Conservation (phyloP, 2,113 vertebrate species). For the Haplotaxodon microlepis region DNA sequence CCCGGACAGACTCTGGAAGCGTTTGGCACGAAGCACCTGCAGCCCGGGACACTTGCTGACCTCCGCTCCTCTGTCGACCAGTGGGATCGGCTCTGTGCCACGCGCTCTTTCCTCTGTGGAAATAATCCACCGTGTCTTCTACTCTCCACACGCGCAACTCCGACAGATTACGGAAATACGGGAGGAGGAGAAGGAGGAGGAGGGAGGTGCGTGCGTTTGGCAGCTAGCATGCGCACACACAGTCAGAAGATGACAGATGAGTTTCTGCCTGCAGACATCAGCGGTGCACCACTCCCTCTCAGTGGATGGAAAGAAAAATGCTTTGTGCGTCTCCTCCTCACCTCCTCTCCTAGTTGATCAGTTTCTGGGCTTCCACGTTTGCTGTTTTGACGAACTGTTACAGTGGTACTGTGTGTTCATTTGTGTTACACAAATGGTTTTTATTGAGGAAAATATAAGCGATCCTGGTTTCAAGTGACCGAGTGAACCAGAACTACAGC, state of each 20-base stretch:
- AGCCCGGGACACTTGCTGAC: not conserved
- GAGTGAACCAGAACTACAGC: not conserved
- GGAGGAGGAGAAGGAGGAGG: not conserved
- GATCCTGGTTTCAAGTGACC: not conserved
- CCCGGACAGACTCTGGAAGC: not conserved
- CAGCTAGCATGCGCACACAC: not conserved
- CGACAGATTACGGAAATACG: slow-evolving; percentile 15
- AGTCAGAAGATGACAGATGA: not conserved
- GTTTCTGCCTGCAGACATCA: not conserved
- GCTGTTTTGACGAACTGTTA: not conserved
- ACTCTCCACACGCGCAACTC: not conserved
- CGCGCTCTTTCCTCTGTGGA: not conserved
- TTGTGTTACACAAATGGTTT: not conserved
- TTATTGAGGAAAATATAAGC: not conserved
- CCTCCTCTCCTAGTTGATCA: not conserved
- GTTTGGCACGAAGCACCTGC: not conserved
- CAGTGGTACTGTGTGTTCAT: not conserved
- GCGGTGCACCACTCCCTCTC: slow-evolving; percentile 16
- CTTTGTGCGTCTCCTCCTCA: not conserved
- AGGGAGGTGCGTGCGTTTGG: not conserved
- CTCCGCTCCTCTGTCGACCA: not conserved
- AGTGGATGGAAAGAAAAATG: not conserved
- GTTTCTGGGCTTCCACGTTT: not conserved
- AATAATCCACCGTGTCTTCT: not conserved
- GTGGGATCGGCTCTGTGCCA: not conserved